Percentiles rank a stretch among this genome's conserved stretches.
phyloP scores from a whole-genome alignment of 2,797 vertebrate genomes.

The Cynopterus sphinx region DNA sequence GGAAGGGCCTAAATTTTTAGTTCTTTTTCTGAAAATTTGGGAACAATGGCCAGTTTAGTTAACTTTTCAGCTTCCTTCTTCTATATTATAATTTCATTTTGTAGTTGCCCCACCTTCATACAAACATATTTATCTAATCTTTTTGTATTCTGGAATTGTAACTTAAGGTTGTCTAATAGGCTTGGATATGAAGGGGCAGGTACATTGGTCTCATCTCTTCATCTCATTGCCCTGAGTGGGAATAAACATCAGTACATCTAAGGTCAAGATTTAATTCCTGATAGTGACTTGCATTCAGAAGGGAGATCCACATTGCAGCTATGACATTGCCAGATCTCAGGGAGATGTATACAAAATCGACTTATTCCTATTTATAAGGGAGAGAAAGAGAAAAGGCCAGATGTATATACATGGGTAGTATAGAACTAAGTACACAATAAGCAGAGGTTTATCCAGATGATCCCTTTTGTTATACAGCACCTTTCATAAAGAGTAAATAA shows the following conservation, averaged over 20 bases:
- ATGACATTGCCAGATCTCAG: neutral
- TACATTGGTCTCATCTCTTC: neutral
- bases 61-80: neutral
- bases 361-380: neutral
- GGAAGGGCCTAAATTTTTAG: neutral
- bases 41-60: neutral
- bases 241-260: neutral
- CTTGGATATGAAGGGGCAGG: fast-evolving
- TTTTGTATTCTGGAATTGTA: neutral
- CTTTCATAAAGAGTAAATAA: neutral
- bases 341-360: neutral
- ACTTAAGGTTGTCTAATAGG: neutral
- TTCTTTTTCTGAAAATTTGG: neutral
- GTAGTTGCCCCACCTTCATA: neutral
- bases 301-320: neutral
- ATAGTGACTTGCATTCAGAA: neutral
- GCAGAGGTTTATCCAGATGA: neutral
- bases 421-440: neutral
- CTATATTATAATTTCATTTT: neutral
- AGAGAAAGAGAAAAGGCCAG: neutral
- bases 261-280: neutral
- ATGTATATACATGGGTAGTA: neutral
- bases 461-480: neutral
- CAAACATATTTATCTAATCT: neutral
- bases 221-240: neutral